Evolutionary conservation across 2,888 invertebrate species (phyloP), one percentile per base, ranked within the genome.

Genomic region (Glaucopsyche alexis): DNA sequence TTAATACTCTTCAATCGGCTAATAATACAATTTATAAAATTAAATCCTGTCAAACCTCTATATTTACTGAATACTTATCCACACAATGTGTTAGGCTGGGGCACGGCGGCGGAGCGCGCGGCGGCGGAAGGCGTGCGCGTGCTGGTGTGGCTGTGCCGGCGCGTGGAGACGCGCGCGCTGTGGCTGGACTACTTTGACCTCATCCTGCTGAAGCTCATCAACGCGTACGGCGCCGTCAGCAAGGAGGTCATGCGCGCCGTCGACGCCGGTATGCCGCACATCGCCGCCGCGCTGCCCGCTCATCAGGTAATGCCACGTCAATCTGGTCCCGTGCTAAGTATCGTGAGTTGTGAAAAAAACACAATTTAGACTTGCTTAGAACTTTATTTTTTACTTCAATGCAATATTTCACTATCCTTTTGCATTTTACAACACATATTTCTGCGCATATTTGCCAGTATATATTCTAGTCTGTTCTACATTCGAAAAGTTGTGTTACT

Each of bases 141-240:
- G 29, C 93, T 99, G 65, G 95, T 96, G 76, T 98, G 98, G 91
- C 95, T 99, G 83, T 95, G 98, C 80, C 95, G 97, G 77, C 95
- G 96, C 73, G 94, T 95, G 52, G 95, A 96, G 84, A 94, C 97
- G 80, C 93, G 96, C 65, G 94, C 95, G 75, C 95, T 96, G 79
- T 98, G 99, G 95, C 94, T 95, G 78, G 96, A 96, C 82, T 99
- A 97, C 92, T 96, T 97, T 73, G 99, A 99, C 93, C 94, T 99
- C 73, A 96, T 99, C 55, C 95, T 98, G 73, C 93, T 99, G 71
- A 96, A 97, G 88, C 96, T 99, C 14, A 95, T 99, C 79, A 96
- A 97, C 84, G 97, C 97, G 73, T 98, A 98, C 91, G 96, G 94
- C 80, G 94, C 94, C 67, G 92, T 94, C 77, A 95, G 94, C 86